Evolutionary conservation across 2,797 vertebrate species (phyloP).

Genomic region (Clarias platycephalus): DNA sequence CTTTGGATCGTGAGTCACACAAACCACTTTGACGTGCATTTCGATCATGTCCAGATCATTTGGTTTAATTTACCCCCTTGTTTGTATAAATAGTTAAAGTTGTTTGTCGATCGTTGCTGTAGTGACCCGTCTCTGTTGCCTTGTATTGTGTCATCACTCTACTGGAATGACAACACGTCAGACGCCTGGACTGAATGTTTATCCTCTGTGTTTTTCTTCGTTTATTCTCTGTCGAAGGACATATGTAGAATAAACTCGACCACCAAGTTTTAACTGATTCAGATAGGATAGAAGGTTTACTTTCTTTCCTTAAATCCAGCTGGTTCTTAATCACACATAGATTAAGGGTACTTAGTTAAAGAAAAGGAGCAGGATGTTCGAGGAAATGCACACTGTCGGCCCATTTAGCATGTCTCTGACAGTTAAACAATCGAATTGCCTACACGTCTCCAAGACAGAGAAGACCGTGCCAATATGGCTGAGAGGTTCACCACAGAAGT

Average conservation of each 20-base stretch:
- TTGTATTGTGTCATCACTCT: constrained; percentile 21
- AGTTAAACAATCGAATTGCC: constrained; percentile 32
- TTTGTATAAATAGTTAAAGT: constrained; percentile 40
- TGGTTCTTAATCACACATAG: constrained; percentile 59
- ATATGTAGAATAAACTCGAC: constrained; percentile 41
- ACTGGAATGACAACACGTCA: constrained; percentile 37
- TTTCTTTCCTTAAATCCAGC: constrained; percentile 56
- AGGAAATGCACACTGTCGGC: constrained; percentile 22
- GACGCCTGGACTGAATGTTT: constrained; percentile 56
- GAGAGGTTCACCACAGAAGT: background rate
- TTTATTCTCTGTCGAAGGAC: constrained; percentile 52
- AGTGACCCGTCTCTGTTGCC: constrained; percentile 25
- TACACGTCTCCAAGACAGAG: background rate
- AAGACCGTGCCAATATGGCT: background rate
- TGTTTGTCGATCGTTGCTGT: constrained; percentile 37
- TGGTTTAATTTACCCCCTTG: constrained; percentile 9
- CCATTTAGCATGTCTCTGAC: constrained; percentile 54
- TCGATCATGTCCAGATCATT: constrained; percentile 1
- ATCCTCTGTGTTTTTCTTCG: constrained; percentile 34
- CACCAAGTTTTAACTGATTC: constrained; percentile 55
- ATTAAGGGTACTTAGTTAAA: constrained; percentile 39
- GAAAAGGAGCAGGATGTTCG: constrained; percentile 49
- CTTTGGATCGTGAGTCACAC: constrained; percentile 78
- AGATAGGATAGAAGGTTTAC: constrained; percentile 47
- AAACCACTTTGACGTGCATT: background rate